phyloP scores from a whole-genome alignment of 2,113 vertebrate species.

The Neomonachus schauinslandi region DNA sequence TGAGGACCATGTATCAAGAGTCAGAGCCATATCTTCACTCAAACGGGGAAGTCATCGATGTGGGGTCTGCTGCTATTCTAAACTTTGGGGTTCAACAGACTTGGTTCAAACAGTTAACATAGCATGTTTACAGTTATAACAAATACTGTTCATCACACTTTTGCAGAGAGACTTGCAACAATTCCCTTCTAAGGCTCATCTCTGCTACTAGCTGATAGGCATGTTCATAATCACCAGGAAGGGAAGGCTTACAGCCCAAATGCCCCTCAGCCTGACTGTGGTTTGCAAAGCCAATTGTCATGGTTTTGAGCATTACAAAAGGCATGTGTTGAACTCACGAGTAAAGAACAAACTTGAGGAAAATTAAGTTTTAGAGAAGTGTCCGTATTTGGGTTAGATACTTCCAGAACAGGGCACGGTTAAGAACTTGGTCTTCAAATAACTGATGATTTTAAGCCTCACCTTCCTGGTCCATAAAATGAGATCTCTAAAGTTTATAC shows the following conservation, averaged over 20 bases:
- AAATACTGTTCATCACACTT: constrained; percentile 14
- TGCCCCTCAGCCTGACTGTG: neutral
- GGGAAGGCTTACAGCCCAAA: neutral
- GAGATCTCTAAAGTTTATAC: constrained; percentile 1
- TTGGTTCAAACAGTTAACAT: constrained; percentile 31
- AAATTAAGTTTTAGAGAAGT: constrained; percentile 26
- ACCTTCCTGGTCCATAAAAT: neutral
- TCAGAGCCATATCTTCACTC: constrained; percentile 27
- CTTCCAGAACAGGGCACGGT: neutral
- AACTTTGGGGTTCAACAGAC: neutral
- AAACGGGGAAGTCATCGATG: constrained; percentile 3
- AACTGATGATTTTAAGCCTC: neutral
- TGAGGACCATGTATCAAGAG: constrained; percentile 42
- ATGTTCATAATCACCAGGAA: neutral
- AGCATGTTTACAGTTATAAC: neutral
- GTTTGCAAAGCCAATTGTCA: neutral
- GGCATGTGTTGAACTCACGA: neutral
- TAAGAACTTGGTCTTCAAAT: constrained; percentile 40
- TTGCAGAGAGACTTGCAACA: neutral
- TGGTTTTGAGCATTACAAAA: neutral
- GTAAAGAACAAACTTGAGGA: constrained; percentile 27
- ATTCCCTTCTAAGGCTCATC: neutral
- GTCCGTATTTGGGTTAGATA: neutral
- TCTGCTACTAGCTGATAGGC: neutral
- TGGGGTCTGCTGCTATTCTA: neutral